Evolutionary conservation across 2,797 vertebrate species (phyloP), one percentile per base, ranked within the genome.

Genomic region (Amniataba percoides): DNA sequence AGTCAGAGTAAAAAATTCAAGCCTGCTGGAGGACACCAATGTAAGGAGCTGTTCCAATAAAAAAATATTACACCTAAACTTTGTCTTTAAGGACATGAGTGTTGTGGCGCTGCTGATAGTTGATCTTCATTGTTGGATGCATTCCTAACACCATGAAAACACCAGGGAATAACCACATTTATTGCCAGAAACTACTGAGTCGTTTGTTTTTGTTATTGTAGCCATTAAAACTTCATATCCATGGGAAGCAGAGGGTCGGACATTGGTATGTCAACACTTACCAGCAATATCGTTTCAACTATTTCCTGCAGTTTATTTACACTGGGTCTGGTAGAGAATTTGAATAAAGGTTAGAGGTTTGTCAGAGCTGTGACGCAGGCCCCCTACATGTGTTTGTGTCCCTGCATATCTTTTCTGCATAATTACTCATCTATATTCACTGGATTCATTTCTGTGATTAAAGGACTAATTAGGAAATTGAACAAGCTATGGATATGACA

Each of bases 251-350:
- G 59, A 62, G 59, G 71, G 25, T 45, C 49, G 61, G 53, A 74
- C 62, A 72, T 16, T 69, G 72, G 62, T 76, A 56, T 80, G 72
- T 91, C 82, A 89, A 82, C 90, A 74, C 71, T 76, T 43, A 19
- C 48, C 80, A 63, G 18, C 63, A 67, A 84, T 64, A 66, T 80
- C 2, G 57, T 81, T 85, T 87, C 52, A 82, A 85, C 66, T 64
- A 49, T 87, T 88, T 88, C 77, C 80, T 83, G 71, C 65, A 19
- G 67, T 84, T 86, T 91, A 81, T 90, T 87, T 88, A 74, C 78
- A 66, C 57, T 78, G 53, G 23, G 72, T 68, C 77, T 82, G 78
- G 19, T 42, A 42, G 16, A 42, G 78, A 82, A 82, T 66, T 18
- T 63, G 21, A 78, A 57, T 56, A 71, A 43, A 62, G 60, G 63